phyloP scores from a whole-genome alignment of 1,140 invertebrate species.

The Metaphire vulgaris region DNA sequence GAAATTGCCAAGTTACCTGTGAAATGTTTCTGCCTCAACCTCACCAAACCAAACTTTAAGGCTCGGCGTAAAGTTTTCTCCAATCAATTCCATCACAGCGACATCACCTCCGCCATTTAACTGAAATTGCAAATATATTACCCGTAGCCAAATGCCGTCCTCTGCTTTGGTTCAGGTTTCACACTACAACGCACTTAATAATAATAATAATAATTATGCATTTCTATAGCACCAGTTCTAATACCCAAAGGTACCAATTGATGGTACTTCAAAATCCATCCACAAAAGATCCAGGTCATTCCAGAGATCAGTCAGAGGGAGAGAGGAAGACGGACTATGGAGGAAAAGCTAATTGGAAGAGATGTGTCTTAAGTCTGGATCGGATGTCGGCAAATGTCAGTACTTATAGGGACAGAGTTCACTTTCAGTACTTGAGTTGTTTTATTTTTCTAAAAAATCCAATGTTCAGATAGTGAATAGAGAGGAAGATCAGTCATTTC shows the following conservation, averaged over 20 bases:
- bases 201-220: no score
- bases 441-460: neutral
- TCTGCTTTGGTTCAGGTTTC: slow-evolving; percentile 18
- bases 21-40: slow-evolving; percentile 97
- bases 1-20: slow-evolving; percentile 52
- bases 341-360: no score
- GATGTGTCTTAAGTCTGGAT: no score
- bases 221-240: no score
- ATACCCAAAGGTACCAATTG: no score
- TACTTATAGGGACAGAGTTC: neutral
- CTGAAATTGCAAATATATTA: slow-evolving; percentile 43
- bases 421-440: neutral
- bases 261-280: no score
- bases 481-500: neutral
- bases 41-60: slow-evolving; percentile 97
- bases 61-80: slow-evolving; percentile 92
- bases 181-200: no score
- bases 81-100: slow-evolving; percentile 91
- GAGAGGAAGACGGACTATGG: no score
- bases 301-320: no score
- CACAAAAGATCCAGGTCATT: no score
- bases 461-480: neutral
- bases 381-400: neutral
- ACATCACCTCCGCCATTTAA: slow-evolving; percentile 95
- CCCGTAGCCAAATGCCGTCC: slow-evolving; percentile 1